Evolutionary conservation across 2,888 invertebrate species (phyloP).

Genomic region (Cryptocheilus praepositus): DNA sequence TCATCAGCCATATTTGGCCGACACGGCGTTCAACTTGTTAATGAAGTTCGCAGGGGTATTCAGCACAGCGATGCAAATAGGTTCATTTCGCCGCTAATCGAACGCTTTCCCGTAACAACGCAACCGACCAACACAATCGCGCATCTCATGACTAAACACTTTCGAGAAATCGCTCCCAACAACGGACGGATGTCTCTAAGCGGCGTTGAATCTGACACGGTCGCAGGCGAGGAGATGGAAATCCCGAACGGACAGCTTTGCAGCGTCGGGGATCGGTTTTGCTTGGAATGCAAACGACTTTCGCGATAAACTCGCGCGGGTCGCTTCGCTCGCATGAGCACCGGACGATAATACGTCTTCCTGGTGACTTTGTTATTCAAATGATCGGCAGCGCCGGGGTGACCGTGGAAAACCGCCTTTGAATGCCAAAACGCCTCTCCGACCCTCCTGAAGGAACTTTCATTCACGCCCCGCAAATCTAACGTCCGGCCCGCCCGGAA

Average conservation of each 20-base stretch:
- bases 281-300: conserved; percentile 61
- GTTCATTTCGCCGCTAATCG: no score
- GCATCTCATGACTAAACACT: no score
- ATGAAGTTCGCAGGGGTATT: no score
- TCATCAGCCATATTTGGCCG: no score
- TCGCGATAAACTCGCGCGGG: conserved; percentile 48
- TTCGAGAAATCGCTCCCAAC: conserved; percentile 3
- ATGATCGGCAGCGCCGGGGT: conserved; percentile 43
- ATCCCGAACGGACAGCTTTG: conserved; percentile 13
- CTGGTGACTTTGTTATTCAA: conserved; percentile 71
- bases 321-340: conserved; percentile 32
- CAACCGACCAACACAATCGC: no score
- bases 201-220: no score
- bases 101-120: no score
- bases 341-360: conserved; percentile 52
- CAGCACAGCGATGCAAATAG: no score
- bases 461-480: conserved; percentile 50
- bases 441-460: conserved; percentile 35
- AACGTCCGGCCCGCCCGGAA: conserved; percentile 35
- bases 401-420: conserved; percentile 56
- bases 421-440: conserved; percentile 53
- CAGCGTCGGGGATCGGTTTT: conserved; percentile 35
- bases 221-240: conserved; percentile 30
- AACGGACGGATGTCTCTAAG: no score
- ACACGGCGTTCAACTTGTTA: no score